Conservation (phyloP, 2,888 invertebrate species). For the Plagodis dolabraria region DNA sequence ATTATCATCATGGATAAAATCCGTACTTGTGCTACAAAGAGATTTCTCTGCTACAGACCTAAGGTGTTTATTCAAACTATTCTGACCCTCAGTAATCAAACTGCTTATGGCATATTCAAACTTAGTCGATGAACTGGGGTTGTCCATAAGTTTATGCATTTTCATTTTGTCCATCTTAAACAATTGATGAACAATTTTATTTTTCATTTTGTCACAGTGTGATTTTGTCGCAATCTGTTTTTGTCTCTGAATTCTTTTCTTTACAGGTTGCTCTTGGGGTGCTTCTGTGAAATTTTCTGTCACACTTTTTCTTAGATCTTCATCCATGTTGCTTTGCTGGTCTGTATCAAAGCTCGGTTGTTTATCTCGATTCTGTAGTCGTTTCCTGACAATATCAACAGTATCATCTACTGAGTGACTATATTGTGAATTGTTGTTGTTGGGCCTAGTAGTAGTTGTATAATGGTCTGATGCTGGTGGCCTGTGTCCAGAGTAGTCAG, state of each 20-base stretch:
- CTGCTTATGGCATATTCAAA: constrained; percentile 81
- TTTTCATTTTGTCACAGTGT: constrained; percentile 76
- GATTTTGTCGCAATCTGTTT: constrained; percentile 52
- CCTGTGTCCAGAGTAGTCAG: constrained; percentile 69
- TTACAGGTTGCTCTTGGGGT: constrained; percentile 57
- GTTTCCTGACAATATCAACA: constrained; percentile 72
- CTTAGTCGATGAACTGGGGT: constrained; percentile 79
- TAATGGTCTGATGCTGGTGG: constrained; percentile 79
- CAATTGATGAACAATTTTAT: constrained; percentile 77
- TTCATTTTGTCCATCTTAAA: constrained; percentile 81
- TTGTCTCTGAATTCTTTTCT: constrained; percentile 56
- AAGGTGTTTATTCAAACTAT: constrained; percentile 73
- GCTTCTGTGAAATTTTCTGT: constrained; percentile 35
- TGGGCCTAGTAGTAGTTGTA: constrained; percentile 60
- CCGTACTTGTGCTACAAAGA: constrained; percentile 65
- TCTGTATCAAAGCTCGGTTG: constrained; percentile 46
- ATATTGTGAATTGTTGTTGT: constrained; percentile 68
- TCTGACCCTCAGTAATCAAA: constrained; percentile 79
- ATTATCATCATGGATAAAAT: constrained; percentile 86
- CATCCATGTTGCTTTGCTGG: constrained; percentile 41
- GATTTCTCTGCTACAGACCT: constrained; percentile 79
- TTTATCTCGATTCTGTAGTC: constrained; percentile 66
- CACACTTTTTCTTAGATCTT: constrained; percentile 38
- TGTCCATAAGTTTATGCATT: constrained; percentile 78
- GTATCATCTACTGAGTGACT: constrained; percentile 76